Conservation (phyloP, 2,113 vertebrate species). For the Urocynchramus pylzowi region DNA sequence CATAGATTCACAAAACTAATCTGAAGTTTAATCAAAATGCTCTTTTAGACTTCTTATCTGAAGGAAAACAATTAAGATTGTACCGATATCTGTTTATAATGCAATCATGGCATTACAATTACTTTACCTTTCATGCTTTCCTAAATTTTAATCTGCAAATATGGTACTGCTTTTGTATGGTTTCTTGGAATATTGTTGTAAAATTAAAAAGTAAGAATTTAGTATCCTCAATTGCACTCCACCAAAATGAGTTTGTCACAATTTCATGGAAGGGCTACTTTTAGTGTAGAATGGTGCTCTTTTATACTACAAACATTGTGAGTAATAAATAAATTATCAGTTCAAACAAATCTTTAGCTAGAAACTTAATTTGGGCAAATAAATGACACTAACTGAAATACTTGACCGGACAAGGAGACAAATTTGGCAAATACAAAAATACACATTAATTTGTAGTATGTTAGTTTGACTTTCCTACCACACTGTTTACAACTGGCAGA, state of each 20-base stretch:
- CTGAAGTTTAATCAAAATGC: not conserved
- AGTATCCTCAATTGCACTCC: not conserved
- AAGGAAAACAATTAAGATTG: not conserved
- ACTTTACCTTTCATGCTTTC: not conserved
- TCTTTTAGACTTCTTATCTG: not conserved
- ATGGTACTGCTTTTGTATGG: not conserved
- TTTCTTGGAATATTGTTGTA: not conserved
- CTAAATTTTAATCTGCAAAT: not conserved
- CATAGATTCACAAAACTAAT: not conserved
- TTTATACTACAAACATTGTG: not conserved
- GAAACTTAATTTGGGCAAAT: slow-evolving; percentile 1
- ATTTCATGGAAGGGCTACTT: not conserved
- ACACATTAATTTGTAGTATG: slow-evolving; percentile 60
- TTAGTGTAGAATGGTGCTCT: not conserved
- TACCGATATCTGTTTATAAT: not conserved
- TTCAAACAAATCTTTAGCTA: slow-evolving; percentile 48
- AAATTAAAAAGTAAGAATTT: not conserved
- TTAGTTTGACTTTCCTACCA: slow-evolving; percentile 69
- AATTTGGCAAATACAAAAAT: slow-evolving; percentile 64
- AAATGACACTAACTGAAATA: slow-evolving; percentile 45
- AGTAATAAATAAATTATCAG: slow-evolving; percentile 18
- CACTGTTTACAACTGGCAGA: slow-evolving; percentile 71
- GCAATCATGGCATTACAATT: not conserved
- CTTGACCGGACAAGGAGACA: slow-evolving; percentile 30
- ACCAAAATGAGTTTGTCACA: not conserved